Conservation (phyloP, 92 coral and sea anemone species). For the Scolanthus callimorphus region DNA sequence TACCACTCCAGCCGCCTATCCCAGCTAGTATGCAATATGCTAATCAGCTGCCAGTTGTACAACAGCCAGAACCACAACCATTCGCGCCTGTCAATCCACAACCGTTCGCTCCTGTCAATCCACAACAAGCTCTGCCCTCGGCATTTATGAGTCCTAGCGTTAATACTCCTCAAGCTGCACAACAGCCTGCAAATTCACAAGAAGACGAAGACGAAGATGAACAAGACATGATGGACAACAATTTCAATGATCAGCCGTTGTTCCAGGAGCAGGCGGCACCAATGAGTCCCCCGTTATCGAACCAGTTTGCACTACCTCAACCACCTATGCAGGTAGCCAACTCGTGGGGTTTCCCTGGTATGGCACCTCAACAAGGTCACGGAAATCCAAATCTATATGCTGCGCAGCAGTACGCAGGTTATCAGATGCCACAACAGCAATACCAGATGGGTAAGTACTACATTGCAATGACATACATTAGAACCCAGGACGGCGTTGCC, state of each 20-base stretch:
- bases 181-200: no score
- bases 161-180: neutral
- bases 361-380: conserved; percentile 1
- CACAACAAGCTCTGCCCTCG: neutral
- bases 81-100: neutral
- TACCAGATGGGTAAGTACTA: no score
- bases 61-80: neutral
- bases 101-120: neutral
- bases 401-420: conserved; percentile 11
- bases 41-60: neutral
- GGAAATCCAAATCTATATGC: conserved; percentile 9
- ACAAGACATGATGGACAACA: conserved; percentile 6
- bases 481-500: no score
- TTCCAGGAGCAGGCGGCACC: neutral
- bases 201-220: conserved; percentile 2
- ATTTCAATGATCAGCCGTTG: conserved; percentile 6
- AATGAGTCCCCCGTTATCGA: neutral
- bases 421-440: no score
- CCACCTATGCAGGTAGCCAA: conserved; percentile 13
- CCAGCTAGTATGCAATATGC: conserved; percentile 4
- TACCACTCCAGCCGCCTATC: conserved; percentile 12
- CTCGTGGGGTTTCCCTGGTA: conserved; percentile 11
- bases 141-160: no score
- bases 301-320: conserved; percentile 22
- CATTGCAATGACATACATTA: no score